phyloP scores from a whole-genome alignment of 2,888 invertebrate genomes.

The Conchocele bisecta region DNA sequence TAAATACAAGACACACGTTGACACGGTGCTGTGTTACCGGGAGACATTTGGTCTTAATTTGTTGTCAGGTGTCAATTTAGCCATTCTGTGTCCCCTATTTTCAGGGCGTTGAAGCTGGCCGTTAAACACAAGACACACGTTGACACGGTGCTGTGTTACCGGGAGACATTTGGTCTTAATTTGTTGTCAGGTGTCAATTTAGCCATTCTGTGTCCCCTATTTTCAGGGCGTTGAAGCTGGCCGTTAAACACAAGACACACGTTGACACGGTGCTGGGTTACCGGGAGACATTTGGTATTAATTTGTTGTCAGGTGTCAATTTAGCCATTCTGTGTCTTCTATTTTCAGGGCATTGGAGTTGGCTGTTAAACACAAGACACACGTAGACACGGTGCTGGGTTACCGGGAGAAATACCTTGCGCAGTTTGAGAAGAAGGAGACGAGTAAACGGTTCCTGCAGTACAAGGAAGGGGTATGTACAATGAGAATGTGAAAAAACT shows the following conservation, averaged over 20 bases:
- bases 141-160: conserved; percentile 88
- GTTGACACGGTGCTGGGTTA: conserved; percentile 89
- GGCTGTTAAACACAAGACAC: conserved; percentile 88
- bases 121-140: conserved; percentile 88
- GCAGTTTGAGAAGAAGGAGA: conserved; percentile 83
- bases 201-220: background rate
- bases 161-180: no score
- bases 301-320: background rate
- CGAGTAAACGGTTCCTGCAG: conserved; percentile 81
- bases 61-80: no score
- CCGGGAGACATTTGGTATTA: conserved; percentile 87
- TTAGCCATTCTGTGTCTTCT: background rate
- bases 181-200: background rate
- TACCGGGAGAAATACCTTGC: conserved; percentile 87
- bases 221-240: conserved; percentile 89
- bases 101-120: conserved; percentile 89
- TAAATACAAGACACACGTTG: conserved; percentile 88
- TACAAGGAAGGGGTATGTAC: conserved; percentile 82
- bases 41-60: conserved; percentile 84
- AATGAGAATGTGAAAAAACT: no score
- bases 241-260: conserved; percentile 88
- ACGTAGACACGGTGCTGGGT: conserved; percentile 89
- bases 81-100: no score
- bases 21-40: conserved; percentile 88
- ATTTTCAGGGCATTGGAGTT: conserved; percentile 88